phyloP scores from a whole-genome alignment of 1,140 invertebrate species.

The Reticulitermes speratus region DNA sequence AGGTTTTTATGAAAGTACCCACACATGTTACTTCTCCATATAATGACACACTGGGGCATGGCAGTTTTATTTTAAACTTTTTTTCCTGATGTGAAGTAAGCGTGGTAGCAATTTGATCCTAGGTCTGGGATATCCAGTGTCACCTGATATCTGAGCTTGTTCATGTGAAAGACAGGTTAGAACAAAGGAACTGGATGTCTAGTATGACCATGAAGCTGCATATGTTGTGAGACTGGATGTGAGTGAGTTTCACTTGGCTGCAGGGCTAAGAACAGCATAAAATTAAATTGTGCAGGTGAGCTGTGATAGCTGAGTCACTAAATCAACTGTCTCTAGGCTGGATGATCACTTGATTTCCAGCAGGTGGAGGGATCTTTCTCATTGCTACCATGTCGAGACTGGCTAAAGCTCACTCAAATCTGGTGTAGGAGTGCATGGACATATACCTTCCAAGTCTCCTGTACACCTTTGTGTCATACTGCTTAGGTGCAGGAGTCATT shows the following conservation, averaged over 20 bases:
- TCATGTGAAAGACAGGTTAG: neutral
- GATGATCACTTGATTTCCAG: no score
- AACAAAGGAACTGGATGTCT: neutral
- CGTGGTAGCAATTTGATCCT: slow-evolving; percentile 4
- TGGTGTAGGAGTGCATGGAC: no score
- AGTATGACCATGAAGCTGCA: neutral
- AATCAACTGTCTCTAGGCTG: no score
- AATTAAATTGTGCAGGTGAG: no score
- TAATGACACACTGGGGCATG: neutral
- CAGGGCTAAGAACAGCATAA: neutral
- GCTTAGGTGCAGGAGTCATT: no score
- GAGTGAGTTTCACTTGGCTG: neutral
- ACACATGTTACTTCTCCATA: neutral
- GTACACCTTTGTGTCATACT: no score
- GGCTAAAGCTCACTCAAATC: no score
- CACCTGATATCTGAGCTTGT: neutral
- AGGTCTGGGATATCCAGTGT: slow-evolving; percentile 10
- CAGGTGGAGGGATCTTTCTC: no score
- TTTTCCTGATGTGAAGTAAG: neutral
- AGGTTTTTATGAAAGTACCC: neutral
- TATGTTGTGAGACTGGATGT: neutral
- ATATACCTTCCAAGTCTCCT: no score
- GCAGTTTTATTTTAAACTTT: neutral
- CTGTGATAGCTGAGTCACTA: no score
- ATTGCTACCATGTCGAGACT: no score